Evolutionary conservation across 2,797 vertebrate species (phyloP).

Genomic region (Phataginus tricuspis): DNA sequence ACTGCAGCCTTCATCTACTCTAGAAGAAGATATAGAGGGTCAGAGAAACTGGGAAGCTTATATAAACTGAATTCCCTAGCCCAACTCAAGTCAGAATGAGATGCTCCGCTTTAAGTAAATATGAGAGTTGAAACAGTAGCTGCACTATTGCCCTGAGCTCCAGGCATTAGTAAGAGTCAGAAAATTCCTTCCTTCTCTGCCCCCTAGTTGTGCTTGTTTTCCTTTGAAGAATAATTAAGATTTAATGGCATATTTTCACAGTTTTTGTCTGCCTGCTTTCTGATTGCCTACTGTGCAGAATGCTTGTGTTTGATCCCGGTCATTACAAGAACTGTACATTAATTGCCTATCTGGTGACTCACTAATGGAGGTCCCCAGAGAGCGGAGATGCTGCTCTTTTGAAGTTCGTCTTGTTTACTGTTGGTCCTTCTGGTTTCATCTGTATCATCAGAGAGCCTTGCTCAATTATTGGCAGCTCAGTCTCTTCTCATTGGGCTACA

Average conservation of each 20-base stretch:
- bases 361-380: conserved; percentile 87
- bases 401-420: conserved; percentile 86
- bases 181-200: conserved; percentile 85
- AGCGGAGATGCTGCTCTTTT: conserved; percentile 85
- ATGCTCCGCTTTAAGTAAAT: conserved; percentile 82
- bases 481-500: conserved; percentile 75
- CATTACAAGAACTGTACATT: conserved; percentile 88
- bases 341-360: conserved; percentile 89
- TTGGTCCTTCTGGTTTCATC: conserved; percentile 86
- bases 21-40: background rate
- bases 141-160: conserved; percentile 81
- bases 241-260: conserved; percentile 88
- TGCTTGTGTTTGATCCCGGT: conserved; percentile 86
- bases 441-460: conserved; percentile 82
- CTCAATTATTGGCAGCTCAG: conserved; percentile 85
- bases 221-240: conserved; percentile 91
- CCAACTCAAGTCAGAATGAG: conserved; percentile 54
- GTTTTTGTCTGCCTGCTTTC: conserved; percentile 85
- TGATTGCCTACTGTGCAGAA: conserved; percentile 87
- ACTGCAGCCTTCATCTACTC: background rate
- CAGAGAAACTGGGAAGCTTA: conserved; percentile 40
- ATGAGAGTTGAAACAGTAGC: conserved; percentile 75
- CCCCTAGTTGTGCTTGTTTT: conserved; percentile 87
- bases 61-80: conserved; percentile 52
- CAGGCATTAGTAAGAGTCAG: conserved; percentile 81